Base-by-base conservation (phyloP, 2,113 vertebrate genomes). In the Nyctibius bracteatus region DNA sequence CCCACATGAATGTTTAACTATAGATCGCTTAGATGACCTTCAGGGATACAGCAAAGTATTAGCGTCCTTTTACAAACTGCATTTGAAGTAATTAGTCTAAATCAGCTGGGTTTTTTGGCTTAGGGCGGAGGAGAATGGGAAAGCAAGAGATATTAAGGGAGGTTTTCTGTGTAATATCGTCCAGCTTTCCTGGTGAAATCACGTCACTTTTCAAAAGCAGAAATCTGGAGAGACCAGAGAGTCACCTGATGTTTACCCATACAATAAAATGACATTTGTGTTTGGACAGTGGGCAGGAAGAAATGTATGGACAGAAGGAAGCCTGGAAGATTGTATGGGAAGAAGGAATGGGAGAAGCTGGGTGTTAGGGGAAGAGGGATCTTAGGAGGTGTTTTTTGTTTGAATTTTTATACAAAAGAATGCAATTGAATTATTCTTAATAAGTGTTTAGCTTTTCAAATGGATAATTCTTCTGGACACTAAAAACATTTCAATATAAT, bases 11-110 rank as follows among this genome's bases (percentile, higher is more conserved):
- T 86, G 83, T 91, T 80, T 92, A 94, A 95, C 86, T 87, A 68
- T 71, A 88, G 80, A 92, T 92, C 5, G 1, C 72, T 75, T 35
- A 58, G 72, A 89, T 97, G 98, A 98, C 97, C 96, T 98, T 98
- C 95, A 94, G 89, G 89, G 95, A 91, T 43, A 95, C 43, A 94
- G 90, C 62, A 90, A 93, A 94, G 71, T 83, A 86, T 85, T 62
- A 95, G 51, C 25, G 12, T 71, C 82, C 82, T 94, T 84, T 91
- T 90, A 82, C 91, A 96, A 94, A 96, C 70, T 74, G 73, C 66
- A 65, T 97, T 97, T 93, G 70, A 94, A 97, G 83, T 92, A 94
- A 96, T 96, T 96, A 94, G 82, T 86, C 81, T 62, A 78, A 85
- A 83, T 92, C 82, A 94, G 68, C 78, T 55, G 63, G 47, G 43